Conservation (phyloP, 1,140 invertebrate genomes). For the Varroa destructor region DNA sequence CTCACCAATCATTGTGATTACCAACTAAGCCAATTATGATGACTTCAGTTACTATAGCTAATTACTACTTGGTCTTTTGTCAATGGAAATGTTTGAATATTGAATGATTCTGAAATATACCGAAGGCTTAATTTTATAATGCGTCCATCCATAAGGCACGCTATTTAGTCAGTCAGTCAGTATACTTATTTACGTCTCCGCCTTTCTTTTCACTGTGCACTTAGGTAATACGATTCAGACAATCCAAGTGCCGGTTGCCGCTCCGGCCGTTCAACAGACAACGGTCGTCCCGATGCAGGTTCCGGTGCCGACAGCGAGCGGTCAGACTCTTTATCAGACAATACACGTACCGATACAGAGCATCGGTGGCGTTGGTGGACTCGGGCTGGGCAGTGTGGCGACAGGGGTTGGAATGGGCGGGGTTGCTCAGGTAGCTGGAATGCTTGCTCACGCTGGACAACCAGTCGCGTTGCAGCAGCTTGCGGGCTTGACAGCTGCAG, state of each 20-base stretch:
- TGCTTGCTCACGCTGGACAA: background rate
- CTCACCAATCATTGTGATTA: too few relatives aligned
- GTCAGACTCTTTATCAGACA: constrained; percentile 82
- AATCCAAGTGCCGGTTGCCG: constrained; percentile 52
- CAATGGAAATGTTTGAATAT: too few relatives aligned
- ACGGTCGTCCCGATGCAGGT: constrained; percentile 70
- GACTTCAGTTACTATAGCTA: too few relatives aligned
- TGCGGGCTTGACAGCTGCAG: constrained; percentile 40
- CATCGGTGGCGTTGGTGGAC: background rate
- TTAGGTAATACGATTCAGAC: constrained; percentile 45
- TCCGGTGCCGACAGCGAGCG: constrained; percentile 70
- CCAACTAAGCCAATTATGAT: too few relatives aligned
- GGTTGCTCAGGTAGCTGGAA: constrained; percentile 47
- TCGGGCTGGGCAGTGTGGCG: too few relatives aligned
- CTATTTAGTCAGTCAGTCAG: too few relatives aligned
- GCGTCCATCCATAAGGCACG: too few relatives aligned
- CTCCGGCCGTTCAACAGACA: constrained; percentile 52
- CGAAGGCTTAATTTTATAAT: too few relatives aligned
- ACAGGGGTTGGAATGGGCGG: constrained; percentile 39
- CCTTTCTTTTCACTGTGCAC: too few relatives aligned
- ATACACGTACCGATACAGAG: constrained; percentile 71
- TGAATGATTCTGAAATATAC: too few relatives aligned
- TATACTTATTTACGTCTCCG: too few relatives aligned
- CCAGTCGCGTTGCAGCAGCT: constrained; percentile 28
- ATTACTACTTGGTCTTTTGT: too few relatives aligned